Evolutionary conservation across 2,113 vertebrate genomes (phyloP), one percentile per base, ranked within the genome.

Genomic region (Alaudala cheleensis): DNA sequence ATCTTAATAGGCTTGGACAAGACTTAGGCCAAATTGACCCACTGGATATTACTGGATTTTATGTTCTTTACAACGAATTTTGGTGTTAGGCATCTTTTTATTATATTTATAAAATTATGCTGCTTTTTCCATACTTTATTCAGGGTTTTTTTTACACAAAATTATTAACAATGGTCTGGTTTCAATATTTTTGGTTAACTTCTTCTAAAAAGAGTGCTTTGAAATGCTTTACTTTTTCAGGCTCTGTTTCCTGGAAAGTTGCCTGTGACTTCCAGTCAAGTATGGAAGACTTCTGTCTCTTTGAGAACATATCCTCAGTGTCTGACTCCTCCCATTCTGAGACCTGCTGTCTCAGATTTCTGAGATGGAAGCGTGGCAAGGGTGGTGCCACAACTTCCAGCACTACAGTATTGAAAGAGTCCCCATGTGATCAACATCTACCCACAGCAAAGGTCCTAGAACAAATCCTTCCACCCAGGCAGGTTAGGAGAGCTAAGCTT

Each of bases 401-500:
- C 61, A 6, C 25, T 31, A 16, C 50, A 40, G 26, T 9, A 34
- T 3, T 42, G 60, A 71, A 57, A 29, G 40, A 58, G 39, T 67
- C 1, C 0, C 20, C 28, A 7, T 6, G 42, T 16, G 58, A 93
- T 81, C 24, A 58, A 22, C 0, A 0, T 19, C 3, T 42, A 42
- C 62, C 14, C 29, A 62, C 47, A 85, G 61, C 39, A 82, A 67
- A 64, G 21, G 19, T 64, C 20, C 14, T 60, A 19, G 33, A 86
- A 50, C 9, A 40, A 92, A 81, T 31, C 51, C 47, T 50, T 44
- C 12, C 9, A 20, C 29, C 39, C 21, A 45, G 53, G n/a, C 14
- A 60, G 76, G 62, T 11, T 37, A 33, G 33, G n/a, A 64, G 20
- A 79, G 20, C 29, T 73, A 53, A 81, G 44, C 24, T 65, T 81